Evolutionary conservation across 1,140 invertebrate species (phyloP).

Genomic region (Eupristina koningsbergeri): DNA sequence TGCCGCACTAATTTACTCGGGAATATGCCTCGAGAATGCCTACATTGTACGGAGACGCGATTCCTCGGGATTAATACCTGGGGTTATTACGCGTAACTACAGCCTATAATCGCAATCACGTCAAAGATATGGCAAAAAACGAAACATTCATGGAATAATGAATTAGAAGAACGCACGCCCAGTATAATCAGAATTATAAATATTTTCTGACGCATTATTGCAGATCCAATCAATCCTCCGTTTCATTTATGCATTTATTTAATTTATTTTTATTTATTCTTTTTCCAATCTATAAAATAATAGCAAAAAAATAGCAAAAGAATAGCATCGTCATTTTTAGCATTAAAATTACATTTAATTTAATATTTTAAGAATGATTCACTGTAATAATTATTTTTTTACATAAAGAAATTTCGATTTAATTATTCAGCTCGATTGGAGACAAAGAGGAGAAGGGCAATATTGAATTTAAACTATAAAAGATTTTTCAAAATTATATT

Average conservation of each 20-base stretch:
- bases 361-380: too few relatives aligned
- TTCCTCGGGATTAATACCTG: not conserved
- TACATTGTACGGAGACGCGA: slow-evolving; percentile 6
- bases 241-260: not conserved
- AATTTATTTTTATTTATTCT: too few relatives aligned
- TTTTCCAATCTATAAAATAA: too few relatives aligned
- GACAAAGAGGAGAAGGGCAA: too few relatives aligned
- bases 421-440: too few relatives aligned
- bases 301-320: too few relatives aligned
- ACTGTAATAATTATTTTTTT: too few relatives aligned
- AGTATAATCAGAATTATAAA: slow-evolving; percentile 18
- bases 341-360: too few relatives aligned
- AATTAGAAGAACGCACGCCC: not conserved
- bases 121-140: not conserved
- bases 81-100: slow-evolving; percentile 8
- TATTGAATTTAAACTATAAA: too few relatives aligned
- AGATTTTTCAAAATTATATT: too few relatives aligned
- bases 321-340: too few relatives aligned
- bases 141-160: not conserved
- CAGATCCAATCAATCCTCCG: not conserved
- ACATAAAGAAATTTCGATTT: too few relatives aligned
- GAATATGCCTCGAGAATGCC: not conserved
- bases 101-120: not conserved
- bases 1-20: not conserved
- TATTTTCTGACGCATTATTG: not conserved